Percentiles rank a stretch among this genome's conserved stretches.
phyloP scores from a whole-genome alignment of 2,888 invertebrate genomes.

The Lampropteryx suffumata region DNA sequence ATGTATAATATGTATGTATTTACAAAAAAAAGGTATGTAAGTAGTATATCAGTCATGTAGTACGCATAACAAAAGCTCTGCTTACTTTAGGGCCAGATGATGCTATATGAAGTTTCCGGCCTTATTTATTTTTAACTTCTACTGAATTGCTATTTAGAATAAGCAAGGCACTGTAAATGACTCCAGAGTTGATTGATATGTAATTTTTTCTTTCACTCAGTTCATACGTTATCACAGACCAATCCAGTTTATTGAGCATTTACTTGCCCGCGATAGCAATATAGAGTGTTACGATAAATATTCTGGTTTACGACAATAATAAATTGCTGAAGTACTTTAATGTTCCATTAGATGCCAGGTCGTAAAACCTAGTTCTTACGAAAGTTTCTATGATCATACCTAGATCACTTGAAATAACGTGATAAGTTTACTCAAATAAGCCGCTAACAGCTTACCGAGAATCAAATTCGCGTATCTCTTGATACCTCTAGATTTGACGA shows the following conservation, averaged over 20 bases:
- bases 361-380: slow-evolving; percentile 8
- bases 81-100: too few relatives aligned
- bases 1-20: too few relatives aligned
- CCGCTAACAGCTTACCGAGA: too few relatives aligned
- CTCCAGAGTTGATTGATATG: too few relatives aligned
- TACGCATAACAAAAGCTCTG: too few relatives aligned
- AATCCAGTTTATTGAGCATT: slow-evolving; percentile 24
- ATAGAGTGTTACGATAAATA: slow-evolving; percentile 41
- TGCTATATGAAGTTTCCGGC: too few relatives aligned
- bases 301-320: slow-evolving; percentile 34
- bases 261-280: slow-evolving; percentile 35
- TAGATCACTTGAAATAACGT: slow-evolving; percentile 1
- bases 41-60: too few relatives aligned
- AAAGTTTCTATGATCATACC: background rate
- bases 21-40: too few relatives aligned
- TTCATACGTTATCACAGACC: slow-evolving; percentile 6
- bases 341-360: slow-evolving; percentile 22
- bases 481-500: too few relatives aligned
- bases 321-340: slow-evolving; percentile 24
- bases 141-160: too few relatives aligned
- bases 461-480: background rate
- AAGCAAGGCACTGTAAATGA: too few relatives aligned
- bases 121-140: too few relatives aligned
- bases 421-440: background rate
- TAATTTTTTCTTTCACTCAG: slow-evolving; percentile 1